Conservation (phyloP, 2,797 vertebrate genomes). For the Cuniculus paca region DNA sequence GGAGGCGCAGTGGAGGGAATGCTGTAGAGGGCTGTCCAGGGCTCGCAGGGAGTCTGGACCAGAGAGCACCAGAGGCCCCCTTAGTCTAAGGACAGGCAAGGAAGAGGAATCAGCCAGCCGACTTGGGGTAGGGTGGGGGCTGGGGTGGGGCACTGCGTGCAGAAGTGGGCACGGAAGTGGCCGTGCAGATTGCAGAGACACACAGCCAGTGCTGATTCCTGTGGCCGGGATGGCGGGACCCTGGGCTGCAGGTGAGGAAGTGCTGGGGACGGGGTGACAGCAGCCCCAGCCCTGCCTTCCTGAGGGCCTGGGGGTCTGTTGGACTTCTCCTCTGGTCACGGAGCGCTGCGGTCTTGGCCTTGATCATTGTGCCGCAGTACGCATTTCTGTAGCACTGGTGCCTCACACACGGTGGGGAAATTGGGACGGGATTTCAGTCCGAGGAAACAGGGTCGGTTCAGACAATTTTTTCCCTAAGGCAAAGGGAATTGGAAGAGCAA, state of each 20-base stretch:
- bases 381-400: not conserved
- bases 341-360: not conserved
- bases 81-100: not conserved
- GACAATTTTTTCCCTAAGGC: not conserved
- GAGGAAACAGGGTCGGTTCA: not conserved
- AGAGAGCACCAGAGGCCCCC: not conserved
- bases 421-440: not conserved
- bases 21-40: too few relatives aligned
- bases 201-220: accelerated
- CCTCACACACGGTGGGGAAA: not conserved
- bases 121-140: not conserved
- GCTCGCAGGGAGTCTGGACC: not conserved
- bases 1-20: not conserved
- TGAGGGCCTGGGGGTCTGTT: not conserved
- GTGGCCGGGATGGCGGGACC: not conserved
- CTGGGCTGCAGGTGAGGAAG: not conserved
- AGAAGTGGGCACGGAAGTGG: not conserved
- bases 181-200: too few relatives aligned
- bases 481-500: not conserved
- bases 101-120: not conserved
- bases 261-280: not conserved
- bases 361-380: not conserved
- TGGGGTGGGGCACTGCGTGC: not conserved
- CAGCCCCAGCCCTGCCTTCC: not conserved
- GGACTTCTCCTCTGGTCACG: not conserved